Conservation (phyloP, 2,888 invertebrate genomes). For the Chrysopilus asiliformis region DNA sequence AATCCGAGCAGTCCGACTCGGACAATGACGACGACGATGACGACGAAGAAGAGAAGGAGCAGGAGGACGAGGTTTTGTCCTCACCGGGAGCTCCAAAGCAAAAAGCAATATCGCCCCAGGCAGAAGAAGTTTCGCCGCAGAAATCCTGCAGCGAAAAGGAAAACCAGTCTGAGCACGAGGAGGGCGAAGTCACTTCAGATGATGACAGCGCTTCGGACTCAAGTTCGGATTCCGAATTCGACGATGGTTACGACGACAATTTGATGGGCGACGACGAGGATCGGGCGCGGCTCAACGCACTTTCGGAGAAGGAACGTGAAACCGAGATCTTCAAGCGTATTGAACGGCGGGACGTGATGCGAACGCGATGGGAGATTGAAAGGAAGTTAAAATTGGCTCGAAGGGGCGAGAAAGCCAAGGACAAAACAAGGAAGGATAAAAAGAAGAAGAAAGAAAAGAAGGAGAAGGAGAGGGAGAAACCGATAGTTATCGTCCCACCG, state of each 20-base stretch:
- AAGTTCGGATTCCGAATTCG: constrained; percentile 72
- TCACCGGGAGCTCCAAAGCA: constrained; percentile 30
- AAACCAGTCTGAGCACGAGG: constrained; percentile 60
- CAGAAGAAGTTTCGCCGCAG: not conserved
- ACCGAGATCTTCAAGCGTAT: constrained; percentile 94
- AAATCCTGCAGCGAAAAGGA: constrained; percentile 16
- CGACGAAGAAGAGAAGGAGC: constrained; percentile 23
- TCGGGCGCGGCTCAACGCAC: constrained; percentile 70
- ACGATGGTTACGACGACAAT: constrained; percentile 94
- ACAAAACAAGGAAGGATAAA: constrained; percentile 35
- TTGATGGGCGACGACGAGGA: constrained; percentile 96
- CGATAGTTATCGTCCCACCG: constrained; percentile 8
- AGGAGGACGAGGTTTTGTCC: constrained; percentile 29
- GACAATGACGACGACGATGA: constrained; percentile 35
- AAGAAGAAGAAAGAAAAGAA: constrained; percentile 43
- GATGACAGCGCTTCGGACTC: constrained; percentile 40
- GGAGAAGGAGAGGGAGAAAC: constrained; percentile 27
- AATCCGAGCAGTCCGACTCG: constrained; percentile 22
- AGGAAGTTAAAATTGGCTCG: constrained; percentile 77
- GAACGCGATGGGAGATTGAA: constrained; percentile 91
- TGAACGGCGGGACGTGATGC: constrained; percentile 86
- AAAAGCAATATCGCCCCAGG: constrained; percentile 30
- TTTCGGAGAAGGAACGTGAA: constrained; percentile 95
- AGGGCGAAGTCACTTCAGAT: constrained; percentile 69
- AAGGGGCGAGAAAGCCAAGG: constrained; percentile 55